Evolutionary conservation across 2,888 invertebrate genomes (phyloP).

Genomic region (Drosophila atroscutellata): DNA sequence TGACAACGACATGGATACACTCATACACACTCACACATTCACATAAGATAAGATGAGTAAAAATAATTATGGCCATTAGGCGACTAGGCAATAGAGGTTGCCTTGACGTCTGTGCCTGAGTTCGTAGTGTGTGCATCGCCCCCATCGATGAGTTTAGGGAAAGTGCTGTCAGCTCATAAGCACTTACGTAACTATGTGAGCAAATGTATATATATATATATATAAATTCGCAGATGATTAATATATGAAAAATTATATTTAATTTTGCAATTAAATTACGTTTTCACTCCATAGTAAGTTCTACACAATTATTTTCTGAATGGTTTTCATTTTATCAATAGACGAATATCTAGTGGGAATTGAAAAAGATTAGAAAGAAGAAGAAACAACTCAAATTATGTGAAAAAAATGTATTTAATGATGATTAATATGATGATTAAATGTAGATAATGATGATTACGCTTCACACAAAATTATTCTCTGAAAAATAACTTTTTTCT

Average conservation of each 20-base stretch:
- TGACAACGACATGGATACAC: conserved; percentile 43
- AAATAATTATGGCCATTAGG: conserved; percentile 79
- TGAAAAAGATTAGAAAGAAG: neutral
- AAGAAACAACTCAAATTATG: neutral
- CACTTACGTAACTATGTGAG: neutral
- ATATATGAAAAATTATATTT: neutral
- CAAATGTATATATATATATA: no score
- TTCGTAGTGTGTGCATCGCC: conserved; percentile 10
- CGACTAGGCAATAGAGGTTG: conserved; percentile 53
- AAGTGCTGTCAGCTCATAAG: conserved; percentile 6
- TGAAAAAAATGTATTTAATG: no score
- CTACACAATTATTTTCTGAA: neutral
- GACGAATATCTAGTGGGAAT: neutral
- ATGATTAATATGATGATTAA: no score
- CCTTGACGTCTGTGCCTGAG: conserved; percentile 16
- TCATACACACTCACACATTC: conserved; percentile 11
- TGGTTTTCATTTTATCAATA: neutral
- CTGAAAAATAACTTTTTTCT: neutral
- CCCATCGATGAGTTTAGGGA: conserved; percentile 24
- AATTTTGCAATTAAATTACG: neutral
- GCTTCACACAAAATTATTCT: neutral
- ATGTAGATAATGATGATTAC: no score
- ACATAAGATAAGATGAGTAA: conserved; percentile 66
- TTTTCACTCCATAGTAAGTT: neutral
- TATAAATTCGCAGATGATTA: neutral